Base-by-base conservation (phyloP, 2,113 vertebrate genomes). In the Poicephalus meyeri region DNA sequence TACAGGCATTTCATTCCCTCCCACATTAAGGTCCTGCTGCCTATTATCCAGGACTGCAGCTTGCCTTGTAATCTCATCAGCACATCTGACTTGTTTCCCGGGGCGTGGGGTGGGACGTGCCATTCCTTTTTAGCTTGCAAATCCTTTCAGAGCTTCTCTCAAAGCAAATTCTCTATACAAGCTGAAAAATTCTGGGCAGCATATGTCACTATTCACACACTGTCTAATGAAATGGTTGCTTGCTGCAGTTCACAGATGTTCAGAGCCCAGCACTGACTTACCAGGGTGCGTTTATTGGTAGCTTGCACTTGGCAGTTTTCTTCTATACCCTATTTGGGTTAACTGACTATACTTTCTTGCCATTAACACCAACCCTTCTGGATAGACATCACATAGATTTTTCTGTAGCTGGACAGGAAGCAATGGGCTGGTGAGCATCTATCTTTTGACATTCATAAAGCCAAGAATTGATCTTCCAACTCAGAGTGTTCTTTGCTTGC, bases 241-340 rank as follows among this genome's bases (percentile, higher is more conserved):
- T 77, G 85, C 68, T 90, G 81, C 53, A 70, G 53, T 89, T 93
- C 76, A 47, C 50, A 73, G 95, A 88, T 70, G 76, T 93, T 94
- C 60, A 63, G 80, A 95, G 68, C 60, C n/a, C 42, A 80, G 29
- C 10, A 37, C 47, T 76, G 50, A 79, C 35, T 90, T 78, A 78
- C 2, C 24, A 71, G 46, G 7, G 60, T 35, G 25, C 18, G 18
- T 74, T 90, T 66, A 46, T 7, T 66, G 41, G 55, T 39, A 81
- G 44, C 35, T 91, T 88, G 49, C 31, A 50, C 25, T 79, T 81
- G 42, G 28, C 18, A 87, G 46, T 44, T 95, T 79, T 55, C 81
- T 61, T 91, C 55, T 35, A n/a, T n/a, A 91, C 31, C 12, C 39
- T 39, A 28, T 81, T 74, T 79, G 50, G 49, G 15, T 46, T 83